Evolutionary conservation across 2,888 invertebrate species (phyloP).

Genomic region (Poecilobothrus nobilitatus): DNA sequence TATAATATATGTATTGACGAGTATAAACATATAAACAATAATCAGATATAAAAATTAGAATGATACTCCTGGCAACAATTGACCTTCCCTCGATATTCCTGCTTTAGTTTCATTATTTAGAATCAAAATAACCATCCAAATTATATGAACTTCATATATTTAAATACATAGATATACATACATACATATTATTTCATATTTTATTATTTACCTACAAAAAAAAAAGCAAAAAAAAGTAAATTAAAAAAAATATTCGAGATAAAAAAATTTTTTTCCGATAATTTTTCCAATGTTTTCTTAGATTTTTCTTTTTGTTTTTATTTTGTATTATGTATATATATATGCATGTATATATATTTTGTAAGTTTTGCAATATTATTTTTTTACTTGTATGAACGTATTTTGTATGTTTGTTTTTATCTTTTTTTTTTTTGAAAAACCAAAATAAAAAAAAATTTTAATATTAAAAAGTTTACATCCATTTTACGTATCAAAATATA

Average conservation of each 20-base stretch:
- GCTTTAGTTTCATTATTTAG: background rate
- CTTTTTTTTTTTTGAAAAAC: background rate
- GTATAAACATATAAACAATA: background rate
- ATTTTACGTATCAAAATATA: no score
- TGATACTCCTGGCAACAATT: conserved; percentile 6
- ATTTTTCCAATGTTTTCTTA: background rate
- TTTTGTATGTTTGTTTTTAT: background rate
- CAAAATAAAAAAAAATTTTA: background rate
- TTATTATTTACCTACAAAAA: background rate
- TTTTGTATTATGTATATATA: background rate
- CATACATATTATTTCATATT: background rate
- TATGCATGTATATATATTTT: background rate
- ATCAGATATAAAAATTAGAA: conserved; percentile 6
- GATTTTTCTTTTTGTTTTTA: background rate
- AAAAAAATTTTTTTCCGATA: background rate
- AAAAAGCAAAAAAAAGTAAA: background rate
- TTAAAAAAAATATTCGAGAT: background rate
- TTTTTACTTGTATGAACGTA: background rate
- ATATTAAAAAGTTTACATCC: background rate
- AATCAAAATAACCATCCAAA: background rate
- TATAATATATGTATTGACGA: background rate
- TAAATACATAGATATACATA: background rate
- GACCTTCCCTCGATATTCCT: background rate
- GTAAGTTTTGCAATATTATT: background rate
- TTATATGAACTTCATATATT: background rate